Conservation (phyloP, 2,888 invertebrate genomes). For the Ichneumoninae sp. region DNA sequence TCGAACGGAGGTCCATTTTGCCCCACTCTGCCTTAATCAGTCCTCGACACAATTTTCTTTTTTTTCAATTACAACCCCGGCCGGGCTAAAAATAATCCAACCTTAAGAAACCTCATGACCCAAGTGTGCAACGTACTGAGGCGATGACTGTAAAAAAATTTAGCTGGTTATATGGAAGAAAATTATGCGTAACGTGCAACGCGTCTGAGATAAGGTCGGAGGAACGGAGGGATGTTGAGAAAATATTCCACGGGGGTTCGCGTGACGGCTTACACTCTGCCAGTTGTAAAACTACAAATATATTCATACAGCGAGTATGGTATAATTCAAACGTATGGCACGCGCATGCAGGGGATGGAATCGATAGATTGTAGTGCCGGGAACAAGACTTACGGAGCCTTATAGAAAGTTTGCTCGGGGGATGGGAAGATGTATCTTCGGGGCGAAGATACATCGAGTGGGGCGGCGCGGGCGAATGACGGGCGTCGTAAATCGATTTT, state of each 20-base stretch:
- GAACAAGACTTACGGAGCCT: constrained; percentile 13
- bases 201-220: constrained; percentile 14
- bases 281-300: constrained; percentile 21
- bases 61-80: neutral
- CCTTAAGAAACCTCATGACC: neutral
- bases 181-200: constrained; percentile 40
- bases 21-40: neutral
- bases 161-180: neutral
- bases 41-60: neutral
- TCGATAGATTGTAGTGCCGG: constrained; percentile 27
- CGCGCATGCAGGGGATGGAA: constrained; percentile 15
- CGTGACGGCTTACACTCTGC: constrained; percentile 41
- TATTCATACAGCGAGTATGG: constrained; percentile 28
- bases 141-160: neutral
- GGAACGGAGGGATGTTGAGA: constrained; percentile 15
- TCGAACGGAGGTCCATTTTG: neutral
- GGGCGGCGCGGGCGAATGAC: neutral
- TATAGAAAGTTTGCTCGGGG: neutral
- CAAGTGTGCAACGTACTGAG: neutral
- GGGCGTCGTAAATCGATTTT: neutral
- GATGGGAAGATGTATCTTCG: constrained; percentile 8
- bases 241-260: constrained; percentile 38
- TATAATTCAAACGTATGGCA: constrained; percentile 6
- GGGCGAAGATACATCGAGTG: constrained; percentile 20
- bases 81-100: neutral